Evolutionary conservation across 1,140 invertebrate genomes (phyloP).

Genomic region (Harpegnathos saltator): DNA sequence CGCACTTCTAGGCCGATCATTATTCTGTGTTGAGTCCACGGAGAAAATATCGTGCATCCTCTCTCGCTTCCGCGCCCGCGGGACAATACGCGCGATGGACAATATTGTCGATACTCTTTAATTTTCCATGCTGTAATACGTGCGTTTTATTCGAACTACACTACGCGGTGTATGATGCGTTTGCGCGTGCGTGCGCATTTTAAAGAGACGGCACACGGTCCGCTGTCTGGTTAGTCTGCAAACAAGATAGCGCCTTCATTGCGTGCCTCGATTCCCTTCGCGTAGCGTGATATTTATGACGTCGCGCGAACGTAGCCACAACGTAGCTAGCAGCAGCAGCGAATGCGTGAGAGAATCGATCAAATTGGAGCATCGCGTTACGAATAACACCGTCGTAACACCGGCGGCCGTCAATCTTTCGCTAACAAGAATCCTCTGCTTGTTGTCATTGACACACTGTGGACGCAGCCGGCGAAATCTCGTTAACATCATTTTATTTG

Average conservation of each 20-base stretch:
- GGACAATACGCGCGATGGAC: slow-evolving; percentile 28
- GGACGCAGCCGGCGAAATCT: too few relatives aligned
- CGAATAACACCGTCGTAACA: too few relatives aligned
- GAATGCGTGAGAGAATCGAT: slow-evolving; percentile 1
- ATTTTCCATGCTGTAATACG: neutral
- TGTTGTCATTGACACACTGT: too few relatives aligned
- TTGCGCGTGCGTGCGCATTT: neutral
- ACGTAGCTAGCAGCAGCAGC: neutral
- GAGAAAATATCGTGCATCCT: neutral
- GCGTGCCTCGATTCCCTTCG: neutral
- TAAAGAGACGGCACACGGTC: neutral
- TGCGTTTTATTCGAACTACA: slow-evolving; percentile 24
- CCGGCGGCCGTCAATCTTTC: too few relatives aligned
- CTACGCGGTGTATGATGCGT: neutral
- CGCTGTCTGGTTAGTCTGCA: slow-evolving; percentile 2
- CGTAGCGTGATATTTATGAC: neutral
- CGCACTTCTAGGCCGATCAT: slow-evolving; percentile 18
- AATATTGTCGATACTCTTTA: slow-evolving; percentile 46
- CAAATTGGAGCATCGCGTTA: neutral
- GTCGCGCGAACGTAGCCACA: neutral
- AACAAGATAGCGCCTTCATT: neutral
- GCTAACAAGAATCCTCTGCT: too few relatives aligned
- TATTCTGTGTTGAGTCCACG: neutral
- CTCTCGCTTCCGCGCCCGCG: neutral
- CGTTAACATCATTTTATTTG: too few relatives aligned